Percentiles rank a stretch among this genome's conserved stretches.
Evolutionary conservation across 2,888 invertebrate species (phyloP).

Genomic region (Catocala fraxini): DNA sequence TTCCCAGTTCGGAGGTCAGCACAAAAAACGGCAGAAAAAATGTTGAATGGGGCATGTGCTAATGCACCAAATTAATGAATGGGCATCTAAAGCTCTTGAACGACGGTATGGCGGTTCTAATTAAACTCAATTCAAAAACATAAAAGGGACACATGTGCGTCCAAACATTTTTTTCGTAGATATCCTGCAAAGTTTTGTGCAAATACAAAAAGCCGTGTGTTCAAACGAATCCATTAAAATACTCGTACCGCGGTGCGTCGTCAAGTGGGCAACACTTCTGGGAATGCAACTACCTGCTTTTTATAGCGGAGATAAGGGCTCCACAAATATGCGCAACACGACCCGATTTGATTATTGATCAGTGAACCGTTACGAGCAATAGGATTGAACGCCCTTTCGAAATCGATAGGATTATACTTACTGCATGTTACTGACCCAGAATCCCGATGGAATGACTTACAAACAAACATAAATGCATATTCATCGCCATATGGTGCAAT

Average conservation of each 20-base stretch:
- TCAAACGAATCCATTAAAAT: slow-evolving; percentile 66
- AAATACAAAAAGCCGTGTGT: slow-evolving; percentile 62
- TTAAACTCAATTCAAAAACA: slow-evolving; percentile 28
- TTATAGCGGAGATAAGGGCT: slow-evolving; percentile 74
- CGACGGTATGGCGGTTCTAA: slow-evolving; percentile 21
- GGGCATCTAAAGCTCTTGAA: slow-evolving; percentile 27
- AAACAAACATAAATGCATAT: slow-evolving; percentile 64
- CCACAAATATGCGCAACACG: slow-evolving; percentile 73
- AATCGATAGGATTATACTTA: slow-evolving; percentile 65
- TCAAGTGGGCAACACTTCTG: slow-evolving; percentile 73
- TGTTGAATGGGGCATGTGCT: slow-evolving; percentile 60
- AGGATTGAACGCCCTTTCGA: slow-evolving; percentile 64
- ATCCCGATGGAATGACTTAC: slow-evolving; percentile 61
- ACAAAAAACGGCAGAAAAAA: slow-evolving; percentile 55
- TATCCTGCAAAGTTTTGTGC: slow-evolving; percentile 61
- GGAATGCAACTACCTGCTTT: slow-evolving; percentile 85
- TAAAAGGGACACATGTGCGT: slow-evolving; percentile 54
- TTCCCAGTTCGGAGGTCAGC: slow-evolving; percentile 54
- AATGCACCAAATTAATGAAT: slow-evolving; percentile 56
- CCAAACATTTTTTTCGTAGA: slow-evolving; percentile 42
- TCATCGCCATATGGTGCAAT: slow-evolving; percentile 63
- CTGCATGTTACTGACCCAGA: slow-evolving; percentile 68
- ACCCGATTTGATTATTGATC: slow-evolving; percentile 73
- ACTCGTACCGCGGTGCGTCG: slow-evolving; percentile 54
- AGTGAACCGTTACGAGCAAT: slow-evolving; percentile 53